Base-by-base conservation (phyloP, 2,888 invertebrate genomes). In the Platycheirus albimanus region DNA sequence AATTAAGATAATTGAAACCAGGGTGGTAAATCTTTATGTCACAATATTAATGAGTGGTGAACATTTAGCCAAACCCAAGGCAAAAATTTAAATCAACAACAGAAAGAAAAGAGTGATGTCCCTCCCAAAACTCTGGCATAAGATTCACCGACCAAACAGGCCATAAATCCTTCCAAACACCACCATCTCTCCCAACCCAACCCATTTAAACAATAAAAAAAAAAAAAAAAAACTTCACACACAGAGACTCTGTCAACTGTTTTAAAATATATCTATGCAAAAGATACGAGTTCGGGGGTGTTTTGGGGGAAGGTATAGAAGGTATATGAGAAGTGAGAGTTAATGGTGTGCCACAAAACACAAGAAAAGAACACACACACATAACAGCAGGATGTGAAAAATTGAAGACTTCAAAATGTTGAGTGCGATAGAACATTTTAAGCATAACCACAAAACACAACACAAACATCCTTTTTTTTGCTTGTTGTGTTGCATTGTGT, bases 21-120 rank as follows among this genome's bases (percentile, higher is more conserved):
- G 61, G 69, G 45, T 49, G 74, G 79, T 69, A 74, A 67, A 79
- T 74, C 74, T 54, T 67, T 61, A 54, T 74, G 79, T 79, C 79
- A 79, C 79, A 45, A 69, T 63, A 79, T 79, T 67, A 79, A 79
- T 79, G 79, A 74, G 74, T 79, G 79, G 79, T 56, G 67, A 79
- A 70, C 52, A 67, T 54, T 47, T 41, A 19, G 38, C 38, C 20
- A 13, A 11, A 49, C 61, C 54, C 38, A 20, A 61, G 30, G 47
- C 58, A 47, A 58, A 69, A 67, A 78, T 72, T 78, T 45, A 78
- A 72, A 72, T 78, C 66, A 72, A 79, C 72, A 72, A 66, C 49
- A 58, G 47, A 15, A 58, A 58, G 47, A 15, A 58, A 24, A 58
- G 38, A 41, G 17, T 58, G 41, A 58, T 38, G 24, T 15, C 28